Conservation (phyloP, 2,888 invertebrate genomes). For the Eulithis prunata region DNA sequence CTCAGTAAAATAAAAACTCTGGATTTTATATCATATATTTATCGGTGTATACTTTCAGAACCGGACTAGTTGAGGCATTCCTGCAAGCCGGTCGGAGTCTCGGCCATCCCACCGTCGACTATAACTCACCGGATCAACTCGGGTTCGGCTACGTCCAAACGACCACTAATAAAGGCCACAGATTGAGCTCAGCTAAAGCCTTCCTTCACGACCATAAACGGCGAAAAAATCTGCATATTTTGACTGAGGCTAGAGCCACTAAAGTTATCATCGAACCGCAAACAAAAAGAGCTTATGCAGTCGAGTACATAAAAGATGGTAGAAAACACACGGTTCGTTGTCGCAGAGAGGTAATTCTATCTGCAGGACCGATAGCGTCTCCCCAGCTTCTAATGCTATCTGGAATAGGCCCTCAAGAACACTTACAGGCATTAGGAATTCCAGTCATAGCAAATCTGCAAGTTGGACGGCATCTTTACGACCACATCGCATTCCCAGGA, state of each 20-base stretch:
- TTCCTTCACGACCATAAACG: slow-evolving; percentile 86
- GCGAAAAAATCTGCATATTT: slow-evolving; percentile 85
- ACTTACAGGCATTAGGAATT: slow-evolving; percentile 83
- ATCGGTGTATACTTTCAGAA: slow-evolving; percentile 58
- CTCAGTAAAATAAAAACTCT: background rate
- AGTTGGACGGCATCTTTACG: slow-evolving; percentile 87
- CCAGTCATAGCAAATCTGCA: slow-evolving; percentile 86
- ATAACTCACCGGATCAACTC: slow-evolving; percentile 85
- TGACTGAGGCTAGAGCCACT: slow-evolving; percentile 70
- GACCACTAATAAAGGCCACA: slow-evolving; percentile 85
- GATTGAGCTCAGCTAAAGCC: slow-evolving; percentile 88
- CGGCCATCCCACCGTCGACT: slow-evolving; percentile 84
- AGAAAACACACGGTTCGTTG: slow-evolving; percentile 82
- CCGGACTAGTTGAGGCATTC: slow-evolving; percentile 82
- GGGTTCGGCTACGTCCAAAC: slow-evolving; percentile 83
- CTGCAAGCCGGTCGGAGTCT: slow-evolving; percentile 84
- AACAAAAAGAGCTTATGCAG: slow-evolving; percentile 87
- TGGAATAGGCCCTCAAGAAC: slow-evolving; percentile 86
- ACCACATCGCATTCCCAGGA: slow-evolving; percentile 84
- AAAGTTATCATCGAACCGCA: slow-evolving; percentile 77
- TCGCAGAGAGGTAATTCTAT: slow-evolving; percentile 91
- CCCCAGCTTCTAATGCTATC: slow-evolving; percentile 97
- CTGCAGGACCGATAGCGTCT: slow-evolving; percentile 94
- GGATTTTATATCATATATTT: background rate
- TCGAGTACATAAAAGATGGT: slow-evolving; percentile 86